phyloP scores from a whole-genome alignment of 2,797 vertebrate genomes.

The Neomorphus geoffroyi region DNA sequence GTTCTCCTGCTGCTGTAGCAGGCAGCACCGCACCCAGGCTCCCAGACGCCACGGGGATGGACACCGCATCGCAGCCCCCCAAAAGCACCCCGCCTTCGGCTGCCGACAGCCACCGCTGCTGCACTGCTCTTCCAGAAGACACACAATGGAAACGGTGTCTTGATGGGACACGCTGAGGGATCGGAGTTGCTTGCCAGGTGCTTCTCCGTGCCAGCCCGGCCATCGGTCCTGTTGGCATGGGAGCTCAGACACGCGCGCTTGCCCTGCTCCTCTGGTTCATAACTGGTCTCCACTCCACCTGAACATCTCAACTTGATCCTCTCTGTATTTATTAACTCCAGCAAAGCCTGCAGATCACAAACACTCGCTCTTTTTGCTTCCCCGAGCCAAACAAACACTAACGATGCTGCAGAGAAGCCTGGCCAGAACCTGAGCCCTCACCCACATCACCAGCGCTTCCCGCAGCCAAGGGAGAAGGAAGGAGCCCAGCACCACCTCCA shows the following conservation, averaged over 20 bases:
- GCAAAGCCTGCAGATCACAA: neutral
- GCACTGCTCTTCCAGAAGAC: too few relatives aligned
- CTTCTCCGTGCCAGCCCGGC: too few relatives aligned
- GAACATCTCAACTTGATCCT: neutral
- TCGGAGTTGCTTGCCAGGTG: too few relatives aligned
- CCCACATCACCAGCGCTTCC: rapidly evolving
- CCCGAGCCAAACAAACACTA: neutral
- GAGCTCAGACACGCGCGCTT: rapidly evolving
- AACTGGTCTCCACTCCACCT: neutral
- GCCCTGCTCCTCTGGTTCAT: neutral
- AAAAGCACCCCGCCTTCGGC: too few relatives aligned
- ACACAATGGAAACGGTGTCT: rapidly evolving
- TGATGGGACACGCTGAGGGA: rapidly evolving
- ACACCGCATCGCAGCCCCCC: too few relatives aligned
- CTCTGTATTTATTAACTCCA: neutral
- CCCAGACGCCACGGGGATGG: too few relatives aligned
- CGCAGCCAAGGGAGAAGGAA: neutral
- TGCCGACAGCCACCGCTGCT: too few relatives aligned
- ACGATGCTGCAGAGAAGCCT: neutral
- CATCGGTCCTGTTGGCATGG: rapidly evolving
- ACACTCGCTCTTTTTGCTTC: neutral
- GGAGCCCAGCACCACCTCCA: neutral
- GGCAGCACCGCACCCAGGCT: too few relatives aligned
- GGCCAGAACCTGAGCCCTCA: neutral
- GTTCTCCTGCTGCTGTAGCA: too few relatives aligned